These are phyloP conservation scores for Phylloscopus collybita DNA, from an alignment of 2,797 vertebrate species.

Conservation along the genomic window DNA sequence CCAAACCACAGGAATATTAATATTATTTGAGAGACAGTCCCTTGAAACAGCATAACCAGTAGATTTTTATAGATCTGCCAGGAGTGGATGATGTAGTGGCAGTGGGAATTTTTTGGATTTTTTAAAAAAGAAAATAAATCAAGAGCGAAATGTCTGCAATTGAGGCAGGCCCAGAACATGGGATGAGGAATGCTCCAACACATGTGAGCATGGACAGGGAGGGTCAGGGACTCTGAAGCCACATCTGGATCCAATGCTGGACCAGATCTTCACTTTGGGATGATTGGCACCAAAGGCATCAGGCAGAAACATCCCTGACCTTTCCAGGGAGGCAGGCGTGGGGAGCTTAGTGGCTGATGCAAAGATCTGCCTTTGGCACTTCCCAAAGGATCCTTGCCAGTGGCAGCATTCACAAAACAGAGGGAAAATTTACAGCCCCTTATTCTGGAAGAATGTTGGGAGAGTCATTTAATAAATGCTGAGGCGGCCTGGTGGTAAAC, in stretches of 20 bases:
- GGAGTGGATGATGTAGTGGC: neutral
- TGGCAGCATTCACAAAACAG: neutral
- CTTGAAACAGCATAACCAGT: neutral
- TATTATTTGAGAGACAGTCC: neutral
- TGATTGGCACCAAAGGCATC: neutral
- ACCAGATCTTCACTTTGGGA: neutral
- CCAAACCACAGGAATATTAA: slow-evolving; percentile 1
- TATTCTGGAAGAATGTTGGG: neutral
- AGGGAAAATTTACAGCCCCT: neutral
- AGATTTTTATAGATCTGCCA: neutral
- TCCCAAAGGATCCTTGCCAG: neutral
- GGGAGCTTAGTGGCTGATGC: neutral
- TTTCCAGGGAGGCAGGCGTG: neutral
- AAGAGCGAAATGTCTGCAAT: neutral
- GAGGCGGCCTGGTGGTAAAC: fast-evolving
- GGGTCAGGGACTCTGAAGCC: neutral
- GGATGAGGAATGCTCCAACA: neutral
- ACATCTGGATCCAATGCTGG: slow-evolving; percentile 59
- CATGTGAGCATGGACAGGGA: neutral
- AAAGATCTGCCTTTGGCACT: neutral
- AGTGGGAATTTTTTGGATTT: neutral
- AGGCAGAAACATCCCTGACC: neutral
- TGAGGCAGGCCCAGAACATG: neutral
- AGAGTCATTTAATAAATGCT: neutral
- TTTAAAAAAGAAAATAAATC: neutral